Conservation (phyloP, 2,888 invertebrate genomes). For the Serrognathus titanus region DNA sequence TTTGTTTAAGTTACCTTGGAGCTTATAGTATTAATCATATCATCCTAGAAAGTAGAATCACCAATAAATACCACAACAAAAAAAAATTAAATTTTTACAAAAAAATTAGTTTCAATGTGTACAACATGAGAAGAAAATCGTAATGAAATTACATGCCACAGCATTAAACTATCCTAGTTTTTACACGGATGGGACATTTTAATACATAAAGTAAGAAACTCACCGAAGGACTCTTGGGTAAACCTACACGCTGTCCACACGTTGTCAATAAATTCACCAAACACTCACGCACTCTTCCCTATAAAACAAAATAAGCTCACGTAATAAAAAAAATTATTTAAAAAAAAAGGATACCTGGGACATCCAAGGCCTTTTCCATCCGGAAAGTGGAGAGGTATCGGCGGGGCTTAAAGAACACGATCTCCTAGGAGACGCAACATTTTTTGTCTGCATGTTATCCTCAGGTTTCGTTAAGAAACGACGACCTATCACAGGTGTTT, state of each 20-base stretch:
- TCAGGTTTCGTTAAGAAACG: slow-evolving; percentile 60
- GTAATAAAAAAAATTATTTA: neutral
- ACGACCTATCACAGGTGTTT: slow-evolving; percentile 90
- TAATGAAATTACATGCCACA: slow-evolving; percentile 4
- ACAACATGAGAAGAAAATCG: too few relatives aligned
- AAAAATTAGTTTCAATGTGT: too few relatives aligned
- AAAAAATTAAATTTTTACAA: slow-evolving; percentile 18
- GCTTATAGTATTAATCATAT: slow-evolving; percentile 73
- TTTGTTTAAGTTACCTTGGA: slow-evolving; percentile 62
- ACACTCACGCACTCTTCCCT: slow-evolving; percentile 93
- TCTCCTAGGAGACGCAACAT: slow-evolving; percentile 71
- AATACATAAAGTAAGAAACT: slow-evolving; percentile 49
- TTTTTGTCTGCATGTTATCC: slow-evolving; percentile 40
- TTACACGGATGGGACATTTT: slow-evolving; percentile 3
- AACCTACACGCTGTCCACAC: slow-evolving; percentile 92
- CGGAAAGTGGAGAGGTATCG: slow-evolving; percentile 75
- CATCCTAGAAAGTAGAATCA: slow-evolving; percentile 55
- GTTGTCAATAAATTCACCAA: slow-evolving; percentile 93
- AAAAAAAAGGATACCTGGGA: slow-evolving; percentile 57
- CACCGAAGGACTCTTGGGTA: slow-evolving; percentile 98
- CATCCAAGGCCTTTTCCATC: slow-evolving; percentile 96
- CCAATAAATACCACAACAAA: slow-evolving; percentile 18
- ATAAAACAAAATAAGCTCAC: slow-evolving; percentile 32
- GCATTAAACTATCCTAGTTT: slow-evolving; percentile 7
- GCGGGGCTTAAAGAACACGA: slow-evolving; percentile 84